Base-by-base conservation (phyloP, 1,140 invertebrate species). In the Meloidogyne floridensis region DNA sequence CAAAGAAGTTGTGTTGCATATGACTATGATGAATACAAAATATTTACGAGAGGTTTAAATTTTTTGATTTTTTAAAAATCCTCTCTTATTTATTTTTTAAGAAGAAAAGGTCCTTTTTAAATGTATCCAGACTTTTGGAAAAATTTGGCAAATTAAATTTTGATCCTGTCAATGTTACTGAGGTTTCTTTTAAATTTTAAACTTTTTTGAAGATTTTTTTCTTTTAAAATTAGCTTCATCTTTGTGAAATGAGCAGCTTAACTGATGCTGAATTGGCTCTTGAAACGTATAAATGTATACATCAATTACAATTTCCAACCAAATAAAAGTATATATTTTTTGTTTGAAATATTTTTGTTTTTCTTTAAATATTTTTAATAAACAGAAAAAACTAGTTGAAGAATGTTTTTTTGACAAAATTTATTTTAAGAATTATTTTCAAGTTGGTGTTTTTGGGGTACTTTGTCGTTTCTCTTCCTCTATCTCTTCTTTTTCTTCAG, bases 1-100 rank as follows among this genome's bases (percentile, higher is more conserved):
- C 3, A 43, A 53, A 9, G 80, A 82, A n/a, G 81, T 82, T 6
- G 42, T 70, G 43, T 8, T 82, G 71, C 81, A 82, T 70, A 73
- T 82, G 69, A 82, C 81, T 43, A 56, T 80, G 8, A 56, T 80
- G 47, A 80, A 80, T 51, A 71, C 74, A 42, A 80, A 75, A 75
- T 81, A 71, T 15, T 77, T 79, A 7, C 71, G 72, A 32, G 10
- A 20, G 32, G 53, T 47, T n/a, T 9, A 70, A 32, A 10, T 54
- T 71, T 65, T 80, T 20, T 9, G 20, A 20, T 71, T 65, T 59
- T 13, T 42, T 53, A 32, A 43, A 51, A 42, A 51, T 10, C 53
- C n/a, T 32, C 32, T 32, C 32, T 32, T 32, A 32, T 32, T 32
- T 32, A 71, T 72, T 10, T 81, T 54, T 47, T 42, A 42, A 74